These are phyloP conservation scores for Crematogaster levior DNA, from an alignment of 2,888 invertebrate genomes.

Conservation along the genomic window DNA sequence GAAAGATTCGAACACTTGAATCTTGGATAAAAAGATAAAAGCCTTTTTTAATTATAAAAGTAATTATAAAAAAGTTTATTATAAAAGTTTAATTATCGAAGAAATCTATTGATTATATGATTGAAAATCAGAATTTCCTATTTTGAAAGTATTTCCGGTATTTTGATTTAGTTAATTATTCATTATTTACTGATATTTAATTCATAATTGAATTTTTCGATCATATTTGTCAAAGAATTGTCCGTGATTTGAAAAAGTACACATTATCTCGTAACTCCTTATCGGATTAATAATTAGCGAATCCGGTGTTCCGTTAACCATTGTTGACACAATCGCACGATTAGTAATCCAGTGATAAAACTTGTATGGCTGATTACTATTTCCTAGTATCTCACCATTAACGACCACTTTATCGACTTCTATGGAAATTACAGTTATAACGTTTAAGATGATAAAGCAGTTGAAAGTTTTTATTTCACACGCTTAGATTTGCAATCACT, in stretches of 20 bases:
- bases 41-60: no score
- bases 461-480: conserved; percentile 19
- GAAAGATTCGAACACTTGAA: not conserved
- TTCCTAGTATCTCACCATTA: conserved; percentile 15
- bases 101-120: not conserved
- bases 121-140: not conserved
- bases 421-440: not conserved
- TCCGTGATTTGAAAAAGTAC: not conserved
- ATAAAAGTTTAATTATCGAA: not conserved
- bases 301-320: conserved; percentile 47
- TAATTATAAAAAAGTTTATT: not conserved
- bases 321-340: conserved; percentile 53
- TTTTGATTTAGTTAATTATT: not conserved
- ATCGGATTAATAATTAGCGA: conserved; percentile 35
- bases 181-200: not conserved
- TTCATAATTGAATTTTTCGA: not conserved
- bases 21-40: not conserved
- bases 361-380: conserved; percentile 7
- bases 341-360: conserved; percentile 30
- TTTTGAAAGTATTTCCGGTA: not conserved
- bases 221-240: not conserved
- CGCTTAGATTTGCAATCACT: conserved; percentile 6
- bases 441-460: conserved; percentile 15
- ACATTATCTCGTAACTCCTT: not conserved
- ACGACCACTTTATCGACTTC: conserved; percentile 12